Evolutionary conservation across 2,113 vertebrate genomes (phyloP), one percentile per base, ranked within the genome.

Genomic region (Psittacus erithacus): DNA sequence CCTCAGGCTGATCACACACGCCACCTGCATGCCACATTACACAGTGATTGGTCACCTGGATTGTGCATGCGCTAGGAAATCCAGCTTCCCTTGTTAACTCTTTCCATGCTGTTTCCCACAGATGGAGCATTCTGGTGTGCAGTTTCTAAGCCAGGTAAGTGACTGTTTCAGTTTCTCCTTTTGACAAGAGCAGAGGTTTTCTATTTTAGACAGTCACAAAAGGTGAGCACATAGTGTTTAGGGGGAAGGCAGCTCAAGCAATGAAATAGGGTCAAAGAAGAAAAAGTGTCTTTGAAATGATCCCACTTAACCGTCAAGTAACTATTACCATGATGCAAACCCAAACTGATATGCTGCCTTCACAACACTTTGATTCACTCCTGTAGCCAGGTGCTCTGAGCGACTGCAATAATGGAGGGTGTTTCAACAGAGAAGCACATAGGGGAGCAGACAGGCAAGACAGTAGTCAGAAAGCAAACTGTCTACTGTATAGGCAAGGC

Each of bases 291-390:
- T 95, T 96, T 95, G 95, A 94, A 96, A 97, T 86, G 89, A 96
- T 95, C 79, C 84, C 92, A 92, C 85, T 96, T 97, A 95, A 86
- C 87, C 3, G 1, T 82, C 84, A 78, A 92, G 88, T 86, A 93
- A 92, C 63, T 93, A 83, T 65, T 92, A 87, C 91, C 81, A 77
- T 92, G 94, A 88, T 82, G 82, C 75, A 91, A 91, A 88, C 91
- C 90, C 84, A 94, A 97, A 95, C 35, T 93, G 96, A 83, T 96
- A 62, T 47, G 85, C 90, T 97, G 92, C 90, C 93, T 96, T 92
- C 86, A 77, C 93, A 90, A 95, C 74, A 74, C 82, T 96, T 95
- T 96, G 91, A 97, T 94, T 95, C 92, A 84, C 60, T 96, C 79
- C 88, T 86, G 90, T 67, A 93, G 90, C 93, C 94, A 94, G 95